Conservation (phyloP, 2,888 invertebrate species). For the Druceiella hillmani region DNA sequence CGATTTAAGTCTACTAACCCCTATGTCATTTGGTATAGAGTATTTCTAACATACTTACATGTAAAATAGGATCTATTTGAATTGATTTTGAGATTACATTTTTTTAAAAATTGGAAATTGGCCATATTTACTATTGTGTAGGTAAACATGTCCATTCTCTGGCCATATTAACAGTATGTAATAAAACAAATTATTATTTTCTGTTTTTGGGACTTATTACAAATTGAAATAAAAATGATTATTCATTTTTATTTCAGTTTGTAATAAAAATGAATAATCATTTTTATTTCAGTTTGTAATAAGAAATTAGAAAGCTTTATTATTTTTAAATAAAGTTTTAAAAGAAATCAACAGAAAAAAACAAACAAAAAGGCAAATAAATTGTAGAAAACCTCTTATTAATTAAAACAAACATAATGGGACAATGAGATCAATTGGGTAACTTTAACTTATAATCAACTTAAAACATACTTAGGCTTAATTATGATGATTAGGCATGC, state of each 20-base stretch:
- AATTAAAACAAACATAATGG: constrained; percentile 3
- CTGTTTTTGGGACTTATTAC: constrained; percentile 1
- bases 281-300: too few relatives aligned
- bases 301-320: neutral
- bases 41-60: constrained; percentile 2
- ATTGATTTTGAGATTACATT: constrained; percentile 1
- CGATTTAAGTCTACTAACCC: too few relatives aligned
- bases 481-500: too few relatives aligned
- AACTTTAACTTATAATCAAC: too few relatives aligned
- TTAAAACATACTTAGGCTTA: too few relatives aligned
- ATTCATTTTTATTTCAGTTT: neutral
- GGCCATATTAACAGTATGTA: constrained; percentile 4
- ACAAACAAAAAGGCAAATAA: constrained; percentile 2
- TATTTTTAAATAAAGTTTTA: neutral
- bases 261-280: too few relatives aligned
- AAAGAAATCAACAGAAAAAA: neutral
- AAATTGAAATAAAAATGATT: neutral
- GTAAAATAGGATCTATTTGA: constrained; percentile 1
- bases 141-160: constrained; percentile 1
- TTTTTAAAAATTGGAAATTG: constrained; percentile 4
- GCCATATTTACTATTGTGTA: neutral
- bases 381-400: constrained; percentile 3
- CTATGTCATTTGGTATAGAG: constrained; percentile 1
- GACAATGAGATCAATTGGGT: constrained; percentile 3
- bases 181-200: constrained; percentile 2